Evolutionary conservation across 2,797 vertebrate genomes (phyloP), one percentile per base, ranked within the genome.

Genomic region (Xyrichtys novacula): DNA sequence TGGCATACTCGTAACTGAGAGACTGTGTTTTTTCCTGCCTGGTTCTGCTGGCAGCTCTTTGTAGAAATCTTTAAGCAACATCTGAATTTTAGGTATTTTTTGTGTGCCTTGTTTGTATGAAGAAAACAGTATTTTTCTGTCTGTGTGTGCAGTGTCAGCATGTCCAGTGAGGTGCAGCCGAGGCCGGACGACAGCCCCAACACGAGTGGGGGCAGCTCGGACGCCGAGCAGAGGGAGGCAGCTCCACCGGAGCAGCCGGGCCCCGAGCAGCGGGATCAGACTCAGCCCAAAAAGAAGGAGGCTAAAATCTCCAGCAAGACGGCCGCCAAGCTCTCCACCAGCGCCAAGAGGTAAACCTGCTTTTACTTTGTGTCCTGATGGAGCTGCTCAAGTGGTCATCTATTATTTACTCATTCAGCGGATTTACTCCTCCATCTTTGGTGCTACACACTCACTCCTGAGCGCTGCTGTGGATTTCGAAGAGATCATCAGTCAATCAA

Each of bases 291-390:
- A 92, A 98, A 97, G 91, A 97, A 97, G 82, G 96, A 97, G 79
- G 95, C 95, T 43, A 98, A 97, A 87, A 96, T 97, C 89, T 97
- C 96, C 83, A 97, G 96, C 93, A 98, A 97, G 93, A 97, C 96
- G 0, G 96, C 96, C 22, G 96, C 96, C 88, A 97, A 97, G 87
- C 89, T 97, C 76, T 98, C 96, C 77, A 97, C 96, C 88, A 98
- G 96, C 82, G 96, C 96, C 90, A 98, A 98, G 94, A 96, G 96
- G 96, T 97, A 95, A 44, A 57, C 47, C 42, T 44, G 19, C 46
- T 59, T 46, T 61, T 20, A 19, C 48, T 48, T 15, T 8, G 63
- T 38, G 32, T 61, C 31, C 23, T 0, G 50, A 23, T 19, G 20
- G 23, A 40, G 25, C 40, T 31, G 12, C 38, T 47, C 1, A 28